A percentile compares a stretch with the other conserved stretches of the same genome.
phyloP scores from a whole-genome alignment of 2,113 vertebrate genomes.

The Marcusenius ussheri region DNA sequence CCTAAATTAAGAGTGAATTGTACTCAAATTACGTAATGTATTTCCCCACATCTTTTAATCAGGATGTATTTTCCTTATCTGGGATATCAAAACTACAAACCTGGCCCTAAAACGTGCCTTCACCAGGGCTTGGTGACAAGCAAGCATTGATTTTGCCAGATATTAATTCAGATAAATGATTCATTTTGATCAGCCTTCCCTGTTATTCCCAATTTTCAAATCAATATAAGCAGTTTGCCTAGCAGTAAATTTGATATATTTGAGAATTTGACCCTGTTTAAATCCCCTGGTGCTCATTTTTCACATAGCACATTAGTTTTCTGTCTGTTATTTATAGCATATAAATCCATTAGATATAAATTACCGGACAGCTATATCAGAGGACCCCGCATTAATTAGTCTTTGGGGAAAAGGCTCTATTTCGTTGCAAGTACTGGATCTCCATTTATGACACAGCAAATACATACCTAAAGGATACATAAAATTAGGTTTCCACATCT shows the following conservation, averaged over 20 bases:
- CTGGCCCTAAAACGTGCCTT: background rate
- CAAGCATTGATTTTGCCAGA: background rate
- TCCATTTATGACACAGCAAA: background rate
- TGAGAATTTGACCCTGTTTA: background rate
- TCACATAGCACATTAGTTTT: background rate
- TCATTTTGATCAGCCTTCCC: background rate
- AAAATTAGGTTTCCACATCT: background rate
- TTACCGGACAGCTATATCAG: background rate
- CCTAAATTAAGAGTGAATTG: background rate
- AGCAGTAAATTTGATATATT: background rate
- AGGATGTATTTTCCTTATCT: background rate
- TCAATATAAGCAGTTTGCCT: background rate
- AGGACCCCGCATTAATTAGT: background rate
- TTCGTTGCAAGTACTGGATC: background rate
- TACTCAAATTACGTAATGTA: background rate
- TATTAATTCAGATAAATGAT: background rate
- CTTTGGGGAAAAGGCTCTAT: background rate
- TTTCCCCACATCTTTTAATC: background rate
- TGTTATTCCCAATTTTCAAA: background rate
- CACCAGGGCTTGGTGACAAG: background rate
- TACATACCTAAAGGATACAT: background rate
- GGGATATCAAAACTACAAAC: background rate
- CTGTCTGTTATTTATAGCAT: background rate
- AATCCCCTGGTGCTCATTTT: background rate
- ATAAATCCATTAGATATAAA: background rate